Conservation (phyloP, 2,113 vertebrate species). For the Scomber scombrus region DNA sequence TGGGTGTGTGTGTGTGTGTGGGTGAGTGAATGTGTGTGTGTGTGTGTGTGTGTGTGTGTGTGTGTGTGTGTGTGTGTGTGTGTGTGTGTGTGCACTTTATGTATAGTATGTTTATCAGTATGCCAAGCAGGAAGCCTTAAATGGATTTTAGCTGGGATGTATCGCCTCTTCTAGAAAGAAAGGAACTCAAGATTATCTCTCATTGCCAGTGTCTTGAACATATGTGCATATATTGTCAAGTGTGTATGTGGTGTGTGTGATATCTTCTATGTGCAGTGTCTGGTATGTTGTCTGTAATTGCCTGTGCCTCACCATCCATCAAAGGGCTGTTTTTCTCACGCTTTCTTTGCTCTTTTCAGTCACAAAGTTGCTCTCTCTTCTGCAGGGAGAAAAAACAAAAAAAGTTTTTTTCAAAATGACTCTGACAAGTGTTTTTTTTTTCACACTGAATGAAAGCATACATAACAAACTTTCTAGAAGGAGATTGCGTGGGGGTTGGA, state of each 20-base stretch:
- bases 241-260: constrained; percentile 34
- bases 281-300: constrained; percentile 69
- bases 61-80: constrained; percentile 9
- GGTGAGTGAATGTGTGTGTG: background rate
- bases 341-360: constrained; percentile 58
- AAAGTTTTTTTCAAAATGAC: constrained; percentile 56
- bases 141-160: constrained; percentile 57
- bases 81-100: constrained; percentile 5
- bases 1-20: constrained; percentile 11
- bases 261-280: constrained; percentile 35
- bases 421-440: constrained; percentile 61
- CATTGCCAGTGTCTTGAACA: constrained; percentile 54
- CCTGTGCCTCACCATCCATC: constrained; percentile 65
- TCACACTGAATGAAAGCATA: constrained; percentile 57
- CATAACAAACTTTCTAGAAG: constrained; percentile 76
- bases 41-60: constrained; percentile 22
- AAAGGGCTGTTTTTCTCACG: constrained; percentile 51
- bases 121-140: constrained; percentile 52
- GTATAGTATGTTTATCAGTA: constrained; percentile 57
- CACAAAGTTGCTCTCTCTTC: constrained; percentile 63
- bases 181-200: constrained; percentile 60
- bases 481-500: constrained; percentile 55
- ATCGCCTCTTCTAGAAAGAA: constrained; percentile 48
- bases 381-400: constrained; percentile 36
- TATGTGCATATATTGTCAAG: constrained; percentile 45